Base-by-base conservation (phyloP, 2,113 vertebrate species). In the Otocyon megalotis region DNA sequence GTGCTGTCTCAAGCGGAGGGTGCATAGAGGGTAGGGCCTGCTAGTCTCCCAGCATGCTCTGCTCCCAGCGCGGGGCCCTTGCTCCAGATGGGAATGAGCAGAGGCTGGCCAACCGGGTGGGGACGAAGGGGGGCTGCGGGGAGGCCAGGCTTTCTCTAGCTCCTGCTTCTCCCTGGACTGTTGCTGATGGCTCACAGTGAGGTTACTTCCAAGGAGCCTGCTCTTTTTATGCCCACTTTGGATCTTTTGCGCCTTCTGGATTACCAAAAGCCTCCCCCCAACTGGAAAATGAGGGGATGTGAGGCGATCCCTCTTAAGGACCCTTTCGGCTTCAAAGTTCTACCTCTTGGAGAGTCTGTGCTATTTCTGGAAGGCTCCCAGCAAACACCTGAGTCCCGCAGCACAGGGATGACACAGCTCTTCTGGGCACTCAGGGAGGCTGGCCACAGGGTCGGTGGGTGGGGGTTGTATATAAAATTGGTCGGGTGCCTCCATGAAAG, bases 351-450 rank as follows among this genome's bases (percentile, higher is more conserved):
- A 63, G 37, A 19, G 60, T 56, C 87, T 60, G 48, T 65, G 32
- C 13, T 22, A 13, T 67, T 77, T 92, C 83, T 54, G 35, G 69
- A 76, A 91, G 85, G 82, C 13, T 58, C 35, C 54, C 32, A 48
- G 65, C 30, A 77, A 48, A n/a, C 43, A 58, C 56, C n/a, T n/a
- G 35, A 50, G 80, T 63, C 65, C 50, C 16, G 32, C 4, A n/a
- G 53, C 48, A 62, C 74, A 83, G 79, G 60, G 76, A 50, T 32
- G 24, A 85, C n/a, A 58, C 50, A 76, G 96, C 35, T 88, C 62
- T 54, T 56, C 77, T 86, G 88, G 54, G 88, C 12, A 8, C 4
- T 8, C 30, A 53, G 50, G 65, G 48, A 67, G 48, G 35, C 9
- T 0, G 20, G 62, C 8, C 30, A 37, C 37, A 56, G 56, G 37